Base-by-base conservation (phyloP, 1,140 invertebrate genomes). In the Rhagoletis zephyria region DNA sequence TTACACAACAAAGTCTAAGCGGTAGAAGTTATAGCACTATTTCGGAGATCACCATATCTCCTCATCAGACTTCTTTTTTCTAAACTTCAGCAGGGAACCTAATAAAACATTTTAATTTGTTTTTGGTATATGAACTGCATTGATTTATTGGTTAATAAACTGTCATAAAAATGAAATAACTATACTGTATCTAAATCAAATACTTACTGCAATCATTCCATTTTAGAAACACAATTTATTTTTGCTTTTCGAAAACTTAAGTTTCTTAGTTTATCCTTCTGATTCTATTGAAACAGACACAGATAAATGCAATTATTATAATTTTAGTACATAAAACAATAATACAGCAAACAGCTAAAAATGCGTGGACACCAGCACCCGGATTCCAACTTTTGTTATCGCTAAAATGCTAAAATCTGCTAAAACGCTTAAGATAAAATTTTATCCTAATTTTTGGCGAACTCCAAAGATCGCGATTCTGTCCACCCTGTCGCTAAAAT, bases 291-390 rank as follows among this genome's bases (percentile, higher is more conserved):
- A 67, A 67, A 19, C 6, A 30, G 30, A 30, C 30, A 30, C 30
- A 30, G 30, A 30, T 30, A 30, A 30, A 30, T 30, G 30, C 30
- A 30, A 40, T 67, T 40, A 30, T 9, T 67, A 45, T 14, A 74
- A 74, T 16, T 74, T 74, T 74, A 74, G 67, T 74, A 74, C 42
- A 48, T 74, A 74, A 74, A 74, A 74, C 45, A 74, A 74, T 74
- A 74, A 40, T 74, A 30, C 30, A 74, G 42, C 42, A n/a, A 14
- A 74, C 10, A 12, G 14, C 45, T 4, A 74, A 74, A 74, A 14
- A 74, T 45, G 14, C 4, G 16, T 45, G 42, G 40, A 74, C 42
- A 14, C 30, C 30, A 30, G 30, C 30, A 30, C 30, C 30, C 30
- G 30, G 30, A 30, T 30, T 30, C 30, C 30, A 30, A 30, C 30